Base-by-base conservation (phyloP, 2,113 vertebrate species). In the Callithrix jacchus region DNA sequence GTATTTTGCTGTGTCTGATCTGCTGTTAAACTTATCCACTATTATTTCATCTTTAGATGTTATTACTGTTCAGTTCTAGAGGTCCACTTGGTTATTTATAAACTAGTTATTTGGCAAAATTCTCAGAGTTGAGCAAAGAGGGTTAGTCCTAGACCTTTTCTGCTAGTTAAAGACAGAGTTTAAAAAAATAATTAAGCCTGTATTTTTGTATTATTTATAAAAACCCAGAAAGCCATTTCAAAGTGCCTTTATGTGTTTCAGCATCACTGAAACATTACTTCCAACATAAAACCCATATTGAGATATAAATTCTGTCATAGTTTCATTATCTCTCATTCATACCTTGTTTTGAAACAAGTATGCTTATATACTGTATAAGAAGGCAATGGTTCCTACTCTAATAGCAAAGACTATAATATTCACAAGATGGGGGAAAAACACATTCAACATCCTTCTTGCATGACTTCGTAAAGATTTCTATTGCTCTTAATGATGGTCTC, bases 401-500 rank as follows among this genome's bases (percentile, higher is more conserved):
- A 10, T 12, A 47, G 86, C 27, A 54, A 91, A 64, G 42, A 42
- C 45, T 47, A 20, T 82, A 83, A 27, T 52, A 40, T 56, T 61
- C 86, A 52, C 42, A 86, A 49, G 32, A 17, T 14, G 20, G 13
- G 16, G 16, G 30, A 0, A 0, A 8, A 66, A 70, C 27, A 30
- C 35, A n/a, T 30, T 30, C 82, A 10, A 23, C 4, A 21, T 37
- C 35, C n/a, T 93, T 42, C 71, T 96, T n/a, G 35, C 84, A 49
- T 54, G 94, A 79, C 10, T 42, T 27, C 13, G 42, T 68, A 54
- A 87, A 76, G 30, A 47, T 94, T 93, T 52, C 54, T 45, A 11
- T 66, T 45, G 7, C 70, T 66, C 88, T n/a, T 97, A 95, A 89
- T 70, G 92, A 52, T 64, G 42, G 6, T 89, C 74, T 27, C n/a